Evolutionary conservation across 2,888 invertebrate species (phyloP).

Genomic region (Cerastis leucographa): DNA sequence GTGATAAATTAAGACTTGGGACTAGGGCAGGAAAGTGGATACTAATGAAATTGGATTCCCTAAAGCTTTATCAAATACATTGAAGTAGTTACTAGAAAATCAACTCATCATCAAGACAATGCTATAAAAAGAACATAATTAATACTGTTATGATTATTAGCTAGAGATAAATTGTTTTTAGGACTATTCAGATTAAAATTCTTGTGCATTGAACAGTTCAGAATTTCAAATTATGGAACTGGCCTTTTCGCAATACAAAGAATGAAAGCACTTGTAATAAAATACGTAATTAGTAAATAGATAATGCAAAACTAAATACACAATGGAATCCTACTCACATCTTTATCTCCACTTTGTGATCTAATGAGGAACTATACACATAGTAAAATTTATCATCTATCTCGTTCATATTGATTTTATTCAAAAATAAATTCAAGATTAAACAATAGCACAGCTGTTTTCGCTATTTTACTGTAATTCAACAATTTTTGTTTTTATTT

Average conservation of each 20-base stretch:
- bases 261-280: conserved; percentile 1
- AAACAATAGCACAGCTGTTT: conserved; percentile 55
- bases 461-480: conserved; percentile 8
- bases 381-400: conserved; percentile 95
- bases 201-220: neutral
- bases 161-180: neutral
- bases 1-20: neutral
- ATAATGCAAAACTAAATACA: conserved; percentile 5
- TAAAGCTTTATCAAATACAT: neutral
- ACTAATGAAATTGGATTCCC: neutral
- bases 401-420: conserved; percentile 91
- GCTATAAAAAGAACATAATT: neutral
- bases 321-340: conserved; percentile 92
- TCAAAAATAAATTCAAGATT: neutral
- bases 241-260: conserved; percentile 28
- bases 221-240: conserved; percentile 10
- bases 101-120: neutral
- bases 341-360: conserved; percentile 97
- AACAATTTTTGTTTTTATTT: conserved; percentile 31
- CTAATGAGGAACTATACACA: conserved; percentile 97
- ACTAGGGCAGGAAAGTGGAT: neutral
- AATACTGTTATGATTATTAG: neutral
- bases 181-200: neutral
- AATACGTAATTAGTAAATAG: conserved; percentile 16
- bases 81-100: neutral